These are phyloP conservation scores for Myiotriccus ornatus DNA, from an alignment of 2,797 vertebrate species.

Conservation along the genomic window DNA sequence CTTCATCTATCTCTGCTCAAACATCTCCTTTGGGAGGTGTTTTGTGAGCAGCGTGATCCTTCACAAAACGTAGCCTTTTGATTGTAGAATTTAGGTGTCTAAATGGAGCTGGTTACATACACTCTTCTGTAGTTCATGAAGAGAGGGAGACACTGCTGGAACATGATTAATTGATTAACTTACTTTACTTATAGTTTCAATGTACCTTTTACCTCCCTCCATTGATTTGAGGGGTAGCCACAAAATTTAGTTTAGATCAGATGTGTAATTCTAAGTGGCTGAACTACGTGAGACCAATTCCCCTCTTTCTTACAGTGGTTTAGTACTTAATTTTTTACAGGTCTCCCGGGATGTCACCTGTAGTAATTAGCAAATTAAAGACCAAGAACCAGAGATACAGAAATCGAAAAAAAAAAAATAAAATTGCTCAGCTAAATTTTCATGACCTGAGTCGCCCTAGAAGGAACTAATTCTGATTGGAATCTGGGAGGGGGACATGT, in stretches of 20 bases:
- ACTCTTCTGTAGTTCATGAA: background rate
- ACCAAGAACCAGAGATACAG: background rate
- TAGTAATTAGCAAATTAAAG: background rate
- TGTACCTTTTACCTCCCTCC: background rate
- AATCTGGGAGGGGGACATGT: background rate
- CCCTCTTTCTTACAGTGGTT: background rate
- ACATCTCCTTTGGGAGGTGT: background rate
- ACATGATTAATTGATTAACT: background rate
- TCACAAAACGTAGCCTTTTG: background rate
- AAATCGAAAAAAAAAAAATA: background rate
- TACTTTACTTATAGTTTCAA: background rate
- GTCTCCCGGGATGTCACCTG: background rate
- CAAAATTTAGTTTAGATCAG: background rate
- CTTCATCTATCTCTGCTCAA: background rate
- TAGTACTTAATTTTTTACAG: background rate
- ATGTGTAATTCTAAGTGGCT: background rate
- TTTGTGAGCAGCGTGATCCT: background rate
- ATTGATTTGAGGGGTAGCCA: background rate
- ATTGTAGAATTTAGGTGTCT: background rate
- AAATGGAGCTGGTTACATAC: background rate
- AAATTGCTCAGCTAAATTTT: background rate
- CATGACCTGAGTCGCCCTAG: background rate
- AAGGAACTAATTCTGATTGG: background rate
- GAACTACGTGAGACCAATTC: background rate
- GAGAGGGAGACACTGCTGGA: background rate